A percentile compares a stretch with the other conserved stretches of the same genome.
phyloP scores from a whole-genome alignment of 2,888 invertebrate genomes.

The Polydrusus cervinus region DNA sequence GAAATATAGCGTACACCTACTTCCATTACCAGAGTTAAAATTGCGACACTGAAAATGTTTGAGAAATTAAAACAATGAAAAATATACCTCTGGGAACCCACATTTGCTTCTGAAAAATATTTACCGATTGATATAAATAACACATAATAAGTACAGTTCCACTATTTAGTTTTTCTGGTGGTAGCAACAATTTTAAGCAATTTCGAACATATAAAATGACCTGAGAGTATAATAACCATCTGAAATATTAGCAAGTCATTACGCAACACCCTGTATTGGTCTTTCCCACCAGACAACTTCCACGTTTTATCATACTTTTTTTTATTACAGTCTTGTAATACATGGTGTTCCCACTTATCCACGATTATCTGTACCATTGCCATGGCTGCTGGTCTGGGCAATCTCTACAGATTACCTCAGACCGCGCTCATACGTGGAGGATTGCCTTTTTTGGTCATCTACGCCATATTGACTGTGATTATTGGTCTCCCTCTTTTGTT shows the following conservation, averaged over 20 bases:
- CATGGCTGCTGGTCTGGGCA: constrained; percentile 75
- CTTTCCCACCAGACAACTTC: too few relatives aligned
- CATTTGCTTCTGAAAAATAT: too few relatives aligned
- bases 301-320: too few relatives aligned
- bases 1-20: constrained; percentile 17
- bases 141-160: too few relatives aligned
- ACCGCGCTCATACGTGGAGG: constrained; percentile 76
- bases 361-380: constrained; percentile 74
- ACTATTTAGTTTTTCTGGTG: too few relatives aligned
- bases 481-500: constrained; percentile 76
- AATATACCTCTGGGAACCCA: neutral
- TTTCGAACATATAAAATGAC: too few relatives aligned
- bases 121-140: too few relatives aligned
- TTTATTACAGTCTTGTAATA: constrained; percentile 66
- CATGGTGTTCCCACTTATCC: constrained; percentile 69
- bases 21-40: neutral
- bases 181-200: too few relatives aligned
- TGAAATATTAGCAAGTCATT: too few relatives aligned
- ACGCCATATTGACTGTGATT: constrained; percentile 71
- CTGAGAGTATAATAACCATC: too few relatives aligned
- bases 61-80: neutral
- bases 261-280: too few relatives aligned
- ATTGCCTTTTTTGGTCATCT: constrained; percentile 73
- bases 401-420: constrained; percentile 76
- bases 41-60: too few relatives aligned